A percentile compares a stretch with the other conserved stretches of the same genome.
phyloP scores from a whole-genome alignment of 2,113 vertebrate species.

The Athene cunicularia region DNA sequence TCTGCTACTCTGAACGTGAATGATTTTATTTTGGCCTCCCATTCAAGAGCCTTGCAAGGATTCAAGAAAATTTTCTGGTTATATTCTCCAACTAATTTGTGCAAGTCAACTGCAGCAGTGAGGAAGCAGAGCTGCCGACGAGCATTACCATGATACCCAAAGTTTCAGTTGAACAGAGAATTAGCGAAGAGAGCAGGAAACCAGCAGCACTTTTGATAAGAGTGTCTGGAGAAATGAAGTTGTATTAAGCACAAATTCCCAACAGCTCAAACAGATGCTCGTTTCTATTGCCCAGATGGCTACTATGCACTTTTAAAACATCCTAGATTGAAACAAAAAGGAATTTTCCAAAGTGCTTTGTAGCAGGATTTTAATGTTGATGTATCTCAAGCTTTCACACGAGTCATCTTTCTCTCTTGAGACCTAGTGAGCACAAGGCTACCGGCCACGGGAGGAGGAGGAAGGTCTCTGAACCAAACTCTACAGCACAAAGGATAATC shows the following conservation, averaged over 20 bases:
- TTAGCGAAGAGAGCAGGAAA: neutral
- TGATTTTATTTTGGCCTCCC: neutral
- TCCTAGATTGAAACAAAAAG: neutral
- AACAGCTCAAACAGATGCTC: neutral
- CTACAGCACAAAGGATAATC: accelerated
- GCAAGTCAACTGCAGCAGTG: neutral
- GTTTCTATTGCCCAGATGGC: neutral
- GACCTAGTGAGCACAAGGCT: neutral
- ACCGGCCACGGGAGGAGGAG: neutral
- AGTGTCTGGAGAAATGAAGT: neutral
- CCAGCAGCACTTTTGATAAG: neutral
- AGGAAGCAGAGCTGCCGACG: neutral
- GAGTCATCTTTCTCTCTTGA: neutral
- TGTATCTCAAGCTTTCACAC: neutral
- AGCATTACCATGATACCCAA: neutral
- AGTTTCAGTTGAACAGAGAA: neutral
- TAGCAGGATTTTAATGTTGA: neutral
- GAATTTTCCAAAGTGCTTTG: neutral
- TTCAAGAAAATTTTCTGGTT: neutral
- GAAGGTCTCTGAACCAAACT: neutral
- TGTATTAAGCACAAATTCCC: neutral
- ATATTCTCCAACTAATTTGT: neutral
- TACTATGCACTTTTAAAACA: neutral
- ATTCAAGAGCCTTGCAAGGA: neutral
- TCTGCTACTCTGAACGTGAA: neutral